phyloP scores from a whole-genome alignment of 1,140 invertebrate genomes.

The Drosophila dunni region DNA sequence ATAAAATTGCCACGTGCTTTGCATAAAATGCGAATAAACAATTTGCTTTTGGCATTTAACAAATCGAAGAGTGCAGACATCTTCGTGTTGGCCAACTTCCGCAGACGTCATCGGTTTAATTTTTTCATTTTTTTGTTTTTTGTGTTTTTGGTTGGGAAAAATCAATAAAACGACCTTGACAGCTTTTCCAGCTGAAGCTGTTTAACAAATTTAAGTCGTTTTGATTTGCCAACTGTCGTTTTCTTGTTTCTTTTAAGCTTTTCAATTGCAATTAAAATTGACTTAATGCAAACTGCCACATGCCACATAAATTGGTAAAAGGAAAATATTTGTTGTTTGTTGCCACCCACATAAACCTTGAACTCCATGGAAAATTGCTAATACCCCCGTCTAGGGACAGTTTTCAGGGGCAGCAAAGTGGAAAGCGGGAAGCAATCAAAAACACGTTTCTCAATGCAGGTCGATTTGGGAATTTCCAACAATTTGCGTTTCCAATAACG shows the following conservation, averaged over 20 bases:
- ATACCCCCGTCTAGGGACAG: conserved; percentile 45
- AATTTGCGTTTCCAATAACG: conserved; percentile 50
- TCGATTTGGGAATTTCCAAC: conserved; percentile 72
- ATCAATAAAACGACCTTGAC: conserved; percentile 84
- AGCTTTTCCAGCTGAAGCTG: conserved; percentile 26
- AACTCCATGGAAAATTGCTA: conserved; percentile 57
- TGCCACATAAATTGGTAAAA: conserved; percentile 51
- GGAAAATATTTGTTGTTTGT: background rate
- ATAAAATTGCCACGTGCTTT: conserved; percentile 17
- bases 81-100: conserved; percentile 54
- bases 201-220: conserved; percentile 32
- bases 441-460: conserved; percentile 61
- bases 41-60: conserved; percentile 25
- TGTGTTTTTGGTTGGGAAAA: conserved; percentile 57
- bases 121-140: background rate
- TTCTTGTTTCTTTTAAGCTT: background rate
- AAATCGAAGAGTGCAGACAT: conserved; percentile 47
- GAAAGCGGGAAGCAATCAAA: conserved; percentile 52
- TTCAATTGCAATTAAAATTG: conserved; percentile 13
- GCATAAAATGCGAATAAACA: conserved; percentile 2
- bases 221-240: conserved; percentile 11
- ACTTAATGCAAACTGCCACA: conserved; percentile 6
- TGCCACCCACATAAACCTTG: conserved; percentile 69
- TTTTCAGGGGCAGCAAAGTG: background rate
- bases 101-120: conserved; percentile 40